These are phyloP conservation scores for Drosophila melanogaster DNA, from an alignment of 1,140 invertebrate genomes.

Conservation along the genomic window DNA sequence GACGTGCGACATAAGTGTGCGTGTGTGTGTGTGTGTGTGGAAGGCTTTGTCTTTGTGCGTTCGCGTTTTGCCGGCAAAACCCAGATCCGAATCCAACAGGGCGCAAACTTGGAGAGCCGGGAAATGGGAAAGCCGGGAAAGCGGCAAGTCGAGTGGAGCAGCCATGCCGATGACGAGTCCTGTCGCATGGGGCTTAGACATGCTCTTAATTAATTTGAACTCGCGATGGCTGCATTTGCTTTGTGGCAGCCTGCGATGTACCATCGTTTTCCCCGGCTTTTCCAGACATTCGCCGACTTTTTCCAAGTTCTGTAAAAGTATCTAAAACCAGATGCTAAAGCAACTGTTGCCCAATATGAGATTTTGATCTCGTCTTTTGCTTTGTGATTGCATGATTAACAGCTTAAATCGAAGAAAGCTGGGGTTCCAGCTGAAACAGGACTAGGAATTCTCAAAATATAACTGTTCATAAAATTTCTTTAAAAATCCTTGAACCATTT, in stretches of 20 bases:
- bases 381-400: too few species aligned
- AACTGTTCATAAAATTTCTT: too few species aligned
- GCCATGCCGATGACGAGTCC: conserved; percentile 34
- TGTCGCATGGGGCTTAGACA: conserved; percentile 41
- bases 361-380: too few species aligned
- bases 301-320: conserved; percentile 12
- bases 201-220: conserved; percentile 76
- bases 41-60: conserved; percentile 76
- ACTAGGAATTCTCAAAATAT: too few species aligned
- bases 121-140: neutral
- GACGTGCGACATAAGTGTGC: conserved; percentile 67
- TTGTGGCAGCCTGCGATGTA: conserved; percentile 34
- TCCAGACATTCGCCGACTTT: conserved; percentile 11
- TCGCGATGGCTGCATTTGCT: conserved; percentile 55
- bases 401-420: too few species aligned
- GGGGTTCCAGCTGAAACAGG: too few species aligned
- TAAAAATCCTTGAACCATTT: neutral
- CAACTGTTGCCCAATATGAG: conserved; percentile 36
- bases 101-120: conserved; percentile 53
- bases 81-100: conserved; percentile 52
- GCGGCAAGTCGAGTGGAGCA: neutral
- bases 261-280: conserved; percentile 5
- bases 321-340: conserved; percentile 39
- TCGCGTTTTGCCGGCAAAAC: conserved; percentile 46
- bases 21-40: conserved; percentile 57